A percentile compares a stretch with the other conserved stretches of the same genome.
Evolutionary conservation across 2,888 invertebrate genomes (phyloP).

Genomic region (Stenurella melanura): DNA sequence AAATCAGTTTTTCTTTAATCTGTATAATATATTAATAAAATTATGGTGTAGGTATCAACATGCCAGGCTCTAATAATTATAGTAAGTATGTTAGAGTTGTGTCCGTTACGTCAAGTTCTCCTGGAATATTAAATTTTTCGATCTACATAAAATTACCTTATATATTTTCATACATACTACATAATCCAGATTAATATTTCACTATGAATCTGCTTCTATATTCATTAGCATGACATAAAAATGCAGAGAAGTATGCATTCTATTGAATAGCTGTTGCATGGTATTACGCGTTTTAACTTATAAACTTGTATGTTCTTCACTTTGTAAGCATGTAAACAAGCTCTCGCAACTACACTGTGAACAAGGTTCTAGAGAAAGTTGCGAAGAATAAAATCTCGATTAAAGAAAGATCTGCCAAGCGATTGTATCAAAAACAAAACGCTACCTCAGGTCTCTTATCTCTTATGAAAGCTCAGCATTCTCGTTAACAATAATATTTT

Average conservation of each 20-base stretch:
- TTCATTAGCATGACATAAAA: slow-evolving; percentile 22
- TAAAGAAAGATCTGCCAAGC: slow-evolving; percentile 32
- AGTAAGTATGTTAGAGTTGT: not conserved
- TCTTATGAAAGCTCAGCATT: slow-evolving; percentile 49
- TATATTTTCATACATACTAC: slow-evolving; percentile 1
- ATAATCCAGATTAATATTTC: slow-evolving; percentile 22
- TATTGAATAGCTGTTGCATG: not conserved
- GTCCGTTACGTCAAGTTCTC: not conserved
- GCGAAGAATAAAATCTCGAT: not conserved
- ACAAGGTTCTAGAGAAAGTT: not conserved
- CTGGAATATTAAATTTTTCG: slow-evolving; percentile 46
- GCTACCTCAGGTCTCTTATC: slow-evolving; percentile 44
- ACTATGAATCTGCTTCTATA: not conserved
- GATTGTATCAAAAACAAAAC: slow-evolving; percentile 27
- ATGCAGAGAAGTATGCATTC: slow-evolving; percentile 16
- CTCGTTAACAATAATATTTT: slow-evolving; percentile 49
- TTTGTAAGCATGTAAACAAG: slow-evolving; percentile 16
- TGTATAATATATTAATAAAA: not conserved
- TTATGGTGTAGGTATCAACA: not conserved
- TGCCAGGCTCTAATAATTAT: not conserved
- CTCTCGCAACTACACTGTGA: not conserved
- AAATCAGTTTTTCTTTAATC: not conserved
- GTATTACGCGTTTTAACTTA: slow-evolving; percentile 5
- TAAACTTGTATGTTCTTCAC: slow-evolving; percentile 8
- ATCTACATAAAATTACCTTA: slow-evolving; percentile 53